Evolutionary conservation across 2,113 vertebrate genomes (phyloP).

Genomic region (Tretioscincus oriximinensis): DNA sequence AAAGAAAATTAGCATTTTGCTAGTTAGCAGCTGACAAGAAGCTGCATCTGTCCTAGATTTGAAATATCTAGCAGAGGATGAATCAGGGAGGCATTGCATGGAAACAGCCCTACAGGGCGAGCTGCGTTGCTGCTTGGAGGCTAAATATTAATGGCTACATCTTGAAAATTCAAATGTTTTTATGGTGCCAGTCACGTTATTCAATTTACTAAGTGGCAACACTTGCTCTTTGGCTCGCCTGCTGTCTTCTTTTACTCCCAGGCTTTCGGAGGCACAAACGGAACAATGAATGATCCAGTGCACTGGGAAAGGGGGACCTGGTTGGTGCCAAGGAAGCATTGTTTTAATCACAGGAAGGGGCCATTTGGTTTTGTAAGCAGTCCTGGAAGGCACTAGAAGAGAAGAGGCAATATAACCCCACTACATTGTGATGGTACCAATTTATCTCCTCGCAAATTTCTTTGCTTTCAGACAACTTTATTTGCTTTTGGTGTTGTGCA

Average conservation of each 20-base stretch:
- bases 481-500: no score
- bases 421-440: no score
- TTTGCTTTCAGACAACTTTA: background rate
- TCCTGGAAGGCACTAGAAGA: background rate
- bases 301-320: background rate
- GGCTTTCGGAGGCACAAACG: background rate
- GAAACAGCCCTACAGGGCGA: background rate
- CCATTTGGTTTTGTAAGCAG: background rate
- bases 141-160: background rate
- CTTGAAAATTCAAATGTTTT: background rate
- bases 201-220: background rate
- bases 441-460: no score
- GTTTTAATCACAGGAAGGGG: background rate
- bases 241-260: background rate
- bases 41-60: conserved; percentile 21
- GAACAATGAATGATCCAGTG: background rate
- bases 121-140: background rate
- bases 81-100: background rate
- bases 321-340: background rate
- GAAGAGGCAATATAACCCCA: background rate
- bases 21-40: background rate
- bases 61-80: background rate
- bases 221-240: background rate
- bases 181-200: background rate
- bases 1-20: conserved; percentile 9